These are phyloP conservation scores for Esox masquinongy DNA, from an alignment of 2,797 vertebrate species.

Conservation along the genomic window DNA sequence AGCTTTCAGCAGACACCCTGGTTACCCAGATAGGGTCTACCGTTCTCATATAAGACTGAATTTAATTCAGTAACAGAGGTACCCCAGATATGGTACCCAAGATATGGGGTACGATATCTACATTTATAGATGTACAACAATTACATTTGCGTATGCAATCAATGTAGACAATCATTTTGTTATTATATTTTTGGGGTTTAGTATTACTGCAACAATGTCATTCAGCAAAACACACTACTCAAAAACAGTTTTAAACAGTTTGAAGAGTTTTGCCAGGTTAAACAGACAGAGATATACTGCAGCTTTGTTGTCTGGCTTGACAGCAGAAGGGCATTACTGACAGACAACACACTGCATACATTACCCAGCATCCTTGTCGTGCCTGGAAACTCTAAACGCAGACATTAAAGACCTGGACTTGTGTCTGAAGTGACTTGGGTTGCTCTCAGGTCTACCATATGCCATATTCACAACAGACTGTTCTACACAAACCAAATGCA, in stretches of 20 bases:
- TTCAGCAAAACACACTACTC: neutral
- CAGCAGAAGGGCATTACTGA: neutral
- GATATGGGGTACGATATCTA: too few species aligned
- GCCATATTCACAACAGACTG: neutral
- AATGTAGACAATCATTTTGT: neutral
- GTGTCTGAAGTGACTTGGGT: neutral
- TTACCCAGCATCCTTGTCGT: constrained; percentile 23
- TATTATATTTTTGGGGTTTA: too few species aligned
- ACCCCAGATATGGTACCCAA: too few species aligned
- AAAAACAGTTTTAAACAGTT: neutral
- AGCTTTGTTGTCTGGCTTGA: neutral
- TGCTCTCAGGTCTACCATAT: neutral
- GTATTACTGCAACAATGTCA: constrained; percentile 13
- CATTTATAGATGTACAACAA: neutral
- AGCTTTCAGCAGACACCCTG: too few species aligned
- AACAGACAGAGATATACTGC: neutral
- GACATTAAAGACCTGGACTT: neutral
- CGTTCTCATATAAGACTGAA: too few species aligned
- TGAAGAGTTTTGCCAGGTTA: neutral
- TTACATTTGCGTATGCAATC: neutral
- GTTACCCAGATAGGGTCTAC: too few species aligned
- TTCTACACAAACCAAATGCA: neutral
- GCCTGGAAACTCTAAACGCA: constrained; percentile 13
- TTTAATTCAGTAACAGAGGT: too few species aligned
- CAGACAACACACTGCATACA: constrained; percentile 22